Evolutionary conservation across 2,113 vertebrate species (phyloP).

Genomic region (Larimichthys crocea): DNA sequence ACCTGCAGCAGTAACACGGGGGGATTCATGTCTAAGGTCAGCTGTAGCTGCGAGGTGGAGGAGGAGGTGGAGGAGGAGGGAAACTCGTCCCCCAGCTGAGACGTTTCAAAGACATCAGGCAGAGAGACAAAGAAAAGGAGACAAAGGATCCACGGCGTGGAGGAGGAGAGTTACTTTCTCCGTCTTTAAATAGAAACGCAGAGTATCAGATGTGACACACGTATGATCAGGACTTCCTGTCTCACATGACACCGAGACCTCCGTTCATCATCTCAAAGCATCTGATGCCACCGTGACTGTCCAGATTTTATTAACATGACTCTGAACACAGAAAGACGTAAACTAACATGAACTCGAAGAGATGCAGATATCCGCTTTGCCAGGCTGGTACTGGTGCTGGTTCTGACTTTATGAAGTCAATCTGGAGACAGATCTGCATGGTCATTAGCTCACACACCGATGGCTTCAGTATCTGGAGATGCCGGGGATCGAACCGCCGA

Average conservation of each 20-base stretch:
- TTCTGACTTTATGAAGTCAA: too few species aligned
- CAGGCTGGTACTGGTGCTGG: too few species aligned
- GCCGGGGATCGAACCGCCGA: too few species aligned
- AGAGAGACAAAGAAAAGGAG: constrained; percentile 5
- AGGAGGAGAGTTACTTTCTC: constrained; percentile 32
- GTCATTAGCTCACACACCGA: too few species aligned
- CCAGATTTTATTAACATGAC: not conserved
- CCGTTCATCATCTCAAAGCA: not conserved
- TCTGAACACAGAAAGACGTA: not conserved
- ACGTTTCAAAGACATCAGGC: constrained; percentile 62
- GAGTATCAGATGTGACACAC: not conserved
- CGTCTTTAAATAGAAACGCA: constrained; percentile 40
- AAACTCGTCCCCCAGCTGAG: constrained; percentile 24
- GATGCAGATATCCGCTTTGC: not conserved
- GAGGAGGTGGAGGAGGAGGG: constrained; percentile 10
- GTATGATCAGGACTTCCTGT: not conserved
- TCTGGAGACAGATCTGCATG: too few species aligned
- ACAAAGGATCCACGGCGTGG: constrained; percentile 35
- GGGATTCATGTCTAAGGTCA: constrained; percentile 70
- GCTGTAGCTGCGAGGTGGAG: constrained; percentile 28
- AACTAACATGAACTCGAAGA: not conserved
- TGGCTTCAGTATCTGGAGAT: too few species aligned
- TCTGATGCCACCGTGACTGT: not conserved
- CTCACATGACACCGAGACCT: not conserved
- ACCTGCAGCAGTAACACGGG: constrained; percentile 74